A percentile compares a stretch with the other conserved stretches of the same genome.
Evolutionary conservation across 2,888 invertebrate genomes (phyloP).

Genomic region (Amiota communis): DNA sequence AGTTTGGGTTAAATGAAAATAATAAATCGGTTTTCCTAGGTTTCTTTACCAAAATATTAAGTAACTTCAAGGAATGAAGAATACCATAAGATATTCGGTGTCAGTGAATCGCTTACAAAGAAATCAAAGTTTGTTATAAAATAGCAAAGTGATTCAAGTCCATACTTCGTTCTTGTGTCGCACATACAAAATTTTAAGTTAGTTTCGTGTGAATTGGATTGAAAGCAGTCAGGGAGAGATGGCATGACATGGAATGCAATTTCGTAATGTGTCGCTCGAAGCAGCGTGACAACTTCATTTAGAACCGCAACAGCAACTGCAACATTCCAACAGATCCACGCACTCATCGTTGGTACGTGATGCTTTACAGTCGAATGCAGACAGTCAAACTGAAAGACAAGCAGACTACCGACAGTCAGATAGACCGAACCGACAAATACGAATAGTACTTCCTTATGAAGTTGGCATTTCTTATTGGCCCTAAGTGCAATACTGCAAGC

Average conservation of each 20-base stretch:
- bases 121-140: neutral
- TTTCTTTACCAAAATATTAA: no score
- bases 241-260: constrained; percentile 43
- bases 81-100: no score
- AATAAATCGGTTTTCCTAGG: no score
- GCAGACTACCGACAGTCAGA: neutral
- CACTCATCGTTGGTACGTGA: constrained; percentile 15
- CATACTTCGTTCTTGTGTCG: neutral
- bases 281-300: constrained; percentile 39
- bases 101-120: no score
- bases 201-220: neutral
- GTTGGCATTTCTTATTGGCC: constrained; percentile 2
- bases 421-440: no score
- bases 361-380: neutral
- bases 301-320: constrained; percentile 16
- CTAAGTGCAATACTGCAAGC: constrained; percentile 5
- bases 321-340: constrained; percentile 11
- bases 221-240: neutral
- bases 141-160: neutral
- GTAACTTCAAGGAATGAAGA: no score
- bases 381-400: neutral
- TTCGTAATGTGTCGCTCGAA: constrained; percentile 49
- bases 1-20: no score
- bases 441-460: neutral
- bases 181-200: neutral